Base-by-base conservation (phyloP, 2,888 invertebrate species). In the Synergus itoensis region DNA sequence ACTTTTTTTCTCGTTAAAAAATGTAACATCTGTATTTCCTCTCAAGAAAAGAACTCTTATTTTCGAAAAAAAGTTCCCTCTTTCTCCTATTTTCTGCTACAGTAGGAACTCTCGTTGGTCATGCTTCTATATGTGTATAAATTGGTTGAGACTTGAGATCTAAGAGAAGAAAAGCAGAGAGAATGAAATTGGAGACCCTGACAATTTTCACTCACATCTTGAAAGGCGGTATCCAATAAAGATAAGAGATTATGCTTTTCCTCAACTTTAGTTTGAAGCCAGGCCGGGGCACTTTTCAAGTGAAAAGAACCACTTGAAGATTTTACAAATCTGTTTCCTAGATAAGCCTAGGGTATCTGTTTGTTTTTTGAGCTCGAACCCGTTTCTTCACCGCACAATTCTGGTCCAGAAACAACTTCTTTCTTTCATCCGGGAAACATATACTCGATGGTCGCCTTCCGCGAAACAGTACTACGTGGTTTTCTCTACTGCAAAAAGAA, bases 401-500 rank as follows among this genome's bases (percentile, higher is more conserved):
- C 78, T 62, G 67, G 75, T 36, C 77, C 65, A 79, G 79, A 80
- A 80, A 81, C 79, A 73, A 77, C 64, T 79, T 77, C 53, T 81
- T 83, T 83, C 79, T 80, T 80, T 79, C 77, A 60, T 77, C 78
- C 67, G 36, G 63, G 14, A 45, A 67, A 67, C 67, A 18, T 67
- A 63, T 76, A 62, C 4, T 45, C 62, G 69, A 60, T 76, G 77
- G 75, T 79, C 79, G 78, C 62, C 81, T 83, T 83, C 81, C 80
- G 81, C 80, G 83, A 83, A 83, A 83, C 80, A 79, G 73, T 77
- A 77, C 77, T 80, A 73, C 48, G 73, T 73, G 83, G 79, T 81
- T 80, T 48, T 80, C 79, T 75, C 77, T 79, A 67, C 73, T 79
- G 83, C 75, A 81, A 83, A 60, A 75, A 80, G 80, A 83, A 65